Evolutionary conservation across 2,888 invertebrate genomes (phyloP), one percentile per base, ranked within the genome.

Genomic region (Drosophila buzzatii): DNA sequence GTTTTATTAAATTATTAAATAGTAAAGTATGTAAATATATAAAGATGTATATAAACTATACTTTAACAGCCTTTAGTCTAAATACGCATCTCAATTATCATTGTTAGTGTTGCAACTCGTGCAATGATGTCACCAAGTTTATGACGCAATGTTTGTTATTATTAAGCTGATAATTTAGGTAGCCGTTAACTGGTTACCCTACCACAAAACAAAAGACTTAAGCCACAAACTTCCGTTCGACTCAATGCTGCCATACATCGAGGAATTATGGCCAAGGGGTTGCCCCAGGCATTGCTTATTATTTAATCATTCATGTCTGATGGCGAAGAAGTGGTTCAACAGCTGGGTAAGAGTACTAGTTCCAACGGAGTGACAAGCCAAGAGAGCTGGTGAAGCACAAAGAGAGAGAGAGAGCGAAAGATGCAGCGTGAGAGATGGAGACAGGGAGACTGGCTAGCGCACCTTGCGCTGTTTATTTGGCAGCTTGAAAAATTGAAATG

Each of bases 401-500:
- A 37, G 35, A 33, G 16, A 0, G 10, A 9, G 20, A 31, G 3
- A 37, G 59, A 18, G 12, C 33, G 42, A 33, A 18, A 62, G 51
- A 58, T 33, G 41, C 42, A 44, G 52, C 1, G 37, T 52, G 33
- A 31, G 41, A 51, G 39, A 3, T 20, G 20, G 20, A 2, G 1
- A 2, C 20, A 45, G 27, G 31, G 45, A 47, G 42, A 47, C 39
- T 35, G 61, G 47, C 65, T 69, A 63, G 78, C 66, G 85, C 89
- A 89, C 76, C 90, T 87, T 89, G 89, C 76, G 51, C 52, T 59
- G 57, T 71, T 64, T 72, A 69, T 74, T 68, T 73, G 87, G 79
- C 78, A 80, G 82, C 76, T 76, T 82, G 71, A 73, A 64, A 78
- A 88, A 86, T 90, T 79, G 70, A 85, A 85, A 73, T 90, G 85